Conservation (phyloP, 2,113 vertebrate species). For the Chaetops frenatus region DNA sequence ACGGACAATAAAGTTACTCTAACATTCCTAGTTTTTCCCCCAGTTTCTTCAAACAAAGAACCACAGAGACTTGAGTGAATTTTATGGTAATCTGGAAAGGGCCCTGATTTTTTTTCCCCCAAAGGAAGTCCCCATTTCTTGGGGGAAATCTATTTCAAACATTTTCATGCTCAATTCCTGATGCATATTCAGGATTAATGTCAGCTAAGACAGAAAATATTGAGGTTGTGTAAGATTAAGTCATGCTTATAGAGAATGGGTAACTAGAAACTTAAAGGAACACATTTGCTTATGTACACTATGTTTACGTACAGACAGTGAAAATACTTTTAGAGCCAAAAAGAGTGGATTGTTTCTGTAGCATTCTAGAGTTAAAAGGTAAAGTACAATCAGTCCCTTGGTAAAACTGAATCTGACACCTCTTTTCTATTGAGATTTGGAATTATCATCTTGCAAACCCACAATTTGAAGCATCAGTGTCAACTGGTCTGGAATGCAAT, state of each 20-base stretch:
- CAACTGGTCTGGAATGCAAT: constrained; percentile 53
- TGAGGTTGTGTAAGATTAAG: not conserved
- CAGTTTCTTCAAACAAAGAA: not conserved
- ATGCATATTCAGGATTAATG: not conserved
- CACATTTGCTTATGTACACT: not conserved
- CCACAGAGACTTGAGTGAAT: not conserved
- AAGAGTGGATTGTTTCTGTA: not conserved
- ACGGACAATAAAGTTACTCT: not conserved
- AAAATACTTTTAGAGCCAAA: not conserved
- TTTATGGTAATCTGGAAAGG: not conserved
- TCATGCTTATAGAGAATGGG: not conserved
- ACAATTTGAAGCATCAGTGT: constrained; percentile 32
- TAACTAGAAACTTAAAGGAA: not conserved
- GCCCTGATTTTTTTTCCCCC: rapidly evolving
- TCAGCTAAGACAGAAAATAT: not conserved
- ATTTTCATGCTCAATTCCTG: not conserved
- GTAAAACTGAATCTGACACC: constrained; percentile 59
- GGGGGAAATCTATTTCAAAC: not conserved
- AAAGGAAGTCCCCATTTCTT: not conserved
- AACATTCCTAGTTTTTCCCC: not conserved
- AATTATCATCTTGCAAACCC: constrained; percentile 57
- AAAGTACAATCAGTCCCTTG: constrained; percentile 42
- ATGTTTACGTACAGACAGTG: not conserved
- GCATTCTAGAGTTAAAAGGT: constrained; percentile 14
- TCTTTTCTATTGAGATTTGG: constrained; percentile 58